Percentiles rank a stretch among this genome's conserved stretches.
Conservation (phyloP, 2,888 invertebrate genomes). For the Machimus atricapillus region DNA sequence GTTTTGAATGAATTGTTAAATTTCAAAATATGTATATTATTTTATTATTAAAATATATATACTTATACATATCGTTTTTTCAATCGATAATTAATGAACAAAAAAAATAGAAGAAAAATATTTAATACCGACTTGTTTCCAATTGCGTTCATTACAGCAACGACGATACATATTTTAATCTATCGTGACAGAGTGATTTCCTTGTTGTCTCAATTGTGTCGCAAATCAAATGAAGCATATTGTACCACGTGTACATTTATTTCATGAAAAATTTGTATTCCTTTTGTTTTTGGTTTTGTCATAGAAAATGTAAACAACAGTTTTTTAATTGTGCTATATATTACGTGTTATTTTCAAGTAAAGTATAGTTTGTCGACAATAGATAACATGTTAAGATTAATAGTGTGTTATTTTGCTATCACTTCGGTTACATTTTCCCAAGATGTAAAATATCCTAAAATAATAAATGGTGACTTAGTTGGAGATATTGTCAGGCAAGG, state of each 20-base stretch:
- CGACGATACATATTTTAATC: no score
- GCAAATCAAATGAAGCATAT: background rate
- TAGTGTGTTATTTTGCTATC: background rate
- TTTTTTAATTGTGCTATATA: background rate
- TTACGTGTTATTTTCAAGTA: background rate
- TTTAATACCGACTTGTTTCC: no score
- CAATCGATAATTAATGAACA: no score
- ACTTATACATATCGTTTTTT: no score
- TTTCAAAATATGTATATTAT: no score
- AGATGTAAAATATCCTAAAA: background rate
- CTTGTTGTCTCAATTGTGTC: no score
- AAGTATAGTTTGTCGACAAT: background rate
- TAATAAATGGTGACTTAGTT: background rate
- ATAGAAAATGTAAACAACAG: background rate
- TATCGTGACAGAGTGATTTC: no score
- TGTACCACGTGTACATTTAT: background rate
- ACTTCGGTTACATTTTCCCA: background rate
- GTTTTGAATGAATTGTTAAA: no score
- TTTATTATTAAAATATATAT: no score
- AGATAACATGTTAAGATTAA: background rate
- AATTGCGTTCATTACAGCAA: no score
- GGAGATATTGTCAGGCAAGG: background rate
- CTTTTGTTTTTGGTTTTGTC: background rate
- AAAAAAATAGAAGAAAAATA: no score
- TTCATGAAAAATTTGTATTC: background rate